Base-by-base conservation (phyloP, 2,888 invertebrate species). In the Tachystola acroxantha region DNA sequence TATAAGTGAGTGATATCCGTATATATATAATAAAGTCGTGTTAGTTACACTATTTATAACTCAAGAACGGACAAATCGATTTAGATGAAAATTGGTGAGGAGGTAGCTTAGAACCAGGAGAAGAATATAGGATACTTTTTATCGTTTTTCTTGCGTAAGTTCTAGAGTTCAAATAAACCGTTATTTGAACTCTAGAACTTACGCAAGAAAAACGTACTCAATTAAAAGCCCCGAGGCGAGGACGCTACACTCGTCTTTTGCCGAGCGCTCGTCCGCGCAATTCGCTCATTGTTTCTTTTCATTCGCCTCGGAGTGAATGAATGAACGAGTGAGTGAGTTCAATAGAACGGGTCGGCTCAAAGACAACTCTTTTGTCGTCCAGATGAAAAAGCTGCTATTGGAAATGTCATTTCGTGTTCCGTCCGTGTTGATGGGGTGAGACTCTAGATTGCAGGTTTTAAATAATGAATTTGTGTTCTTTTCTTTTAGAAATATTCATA, bases 351-450 rank as follows among this genome's bases (percentile, higher is more conserved):
- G 42, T 49, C 50, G 50, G 39, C 53, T 66, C 63, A 69, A 64
- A 66, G 67, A 66, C 69, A 63, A 66, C 64, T 59, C 65, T 60
- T 71, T 71, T 71, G 69, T 71, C 50, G 47, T 40, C 30, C 39
- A 44, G 48, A 60, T 57, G 56, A 61, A 61, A 61, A 57, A 55
- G 50, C 47, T 43, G 40, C 59, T 55, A 70, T 67, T 58, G 64
- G 54, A 62, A 61, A 48, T 48, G 50, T 48, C 50, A 49, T 48
- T 57, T 47, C 47, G 40, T 50, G 53, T 51, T 54, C 44, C 34
- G 34, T 25, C 34, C 39, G 26, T 34, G 44, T 37, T 44, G 44
- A 44, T 42, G 42, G 42, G 34, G 32, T 25, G 34, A 32, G 32
- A 38, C n/a, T n/a, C n/a, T n/a, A n/a, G n/a, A n/a, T 41, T 43